A percentile compares a stretch with the other conserved stretches of the same genome.
Evolutionary conservation across 2,113 vertebrate genomes (phyloP).

Genomic region (Chamaea fasciata): DNA sequence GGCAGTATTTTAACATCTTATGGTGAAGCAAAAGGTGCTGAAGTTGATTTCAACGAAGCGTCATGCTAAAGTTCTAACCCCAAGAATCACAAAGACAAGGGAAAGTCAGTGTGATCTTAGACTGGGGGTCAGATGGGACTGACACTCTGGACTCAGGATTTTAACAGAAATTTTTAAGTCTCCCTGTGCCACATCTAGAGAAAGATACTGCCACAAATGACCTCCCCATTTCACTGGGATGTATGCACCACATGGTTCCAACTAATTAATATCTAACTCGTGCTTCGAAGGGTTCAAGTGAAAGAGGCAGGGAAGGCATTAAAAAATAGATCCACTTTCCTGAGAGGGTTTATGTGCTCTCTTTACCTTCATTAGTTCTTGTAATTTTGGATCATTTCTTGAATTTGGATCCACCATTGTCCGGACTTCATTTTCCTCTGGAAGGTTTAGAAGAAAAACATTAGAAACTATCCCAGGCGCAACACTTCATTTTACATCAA

Average conservation of each 20-base stretch:
- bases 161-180: neutral
- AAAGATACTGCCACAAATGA: neutral
- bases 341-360: neutral
- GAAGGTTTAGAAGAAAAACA: conserved; percentile 43
- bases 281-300: neutral
- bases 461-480: conserved; percentile 9
- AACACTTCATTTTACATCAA: conserved; percentile 8
- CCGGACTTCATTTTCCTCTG: conserved; percentile 90
- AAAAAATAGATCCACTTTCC: neutral
- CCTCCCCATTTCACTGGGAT: neutral
- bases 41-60: neutral
- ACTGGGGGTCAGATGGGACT: neutral
- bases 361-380: conserved; percentile 86
- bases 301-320: neutral
- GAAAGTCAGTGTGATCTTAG: neutral
- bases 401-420: conserved; percentile 90
- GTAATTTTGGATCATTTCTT: conserved; percentile 84
- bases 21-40: neutral
- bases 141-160: neutral
- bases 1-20: neutral
- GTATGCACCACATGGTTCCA: fast-evolving
- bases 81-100: neutral
- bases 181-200: neutral
- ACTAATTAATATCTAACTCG: neutral
- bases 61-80: neutral